Percentiles rank a stretch among this genome's conserved stretches.
Conservation (phyloP, 2,888 invertebrate genomes). For the Drosophila demipolita region DNA sequence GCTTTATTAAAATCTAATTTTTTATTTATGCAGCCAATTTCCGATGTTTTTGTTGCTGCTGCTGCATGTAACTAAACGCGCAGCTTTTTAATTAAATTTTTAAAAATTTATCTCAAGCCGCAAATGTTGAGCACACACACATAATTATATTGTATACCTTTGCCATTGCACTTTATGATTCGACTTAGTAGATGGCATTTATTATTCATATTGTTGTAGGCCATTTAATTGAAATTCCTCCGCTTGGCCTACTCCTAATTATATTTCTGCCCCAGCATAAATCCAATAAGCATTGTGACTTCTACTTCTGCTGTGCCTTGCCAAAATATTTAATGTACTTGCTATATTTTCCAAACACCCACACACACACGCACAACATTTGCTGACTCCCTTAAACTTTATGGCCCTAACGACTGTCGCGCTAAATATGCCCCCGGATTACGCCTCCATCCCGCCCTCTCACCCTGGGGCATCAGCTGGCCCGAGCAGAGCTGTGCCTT, state of each 20-base stretch:
- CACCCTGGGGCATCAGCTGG: constrained; percentile 28
- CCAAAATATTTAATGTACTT: constrained; percentile 69
- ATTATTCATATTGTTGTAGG: constrained; percentile 43
- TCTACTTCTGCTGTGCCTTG: constrained; percentile 34
- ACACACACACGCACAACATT: constrained; percentile 39
- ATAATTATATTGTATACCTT: constrained; percentile 20
- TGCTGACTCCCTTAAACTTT: constrained; percentile 54
- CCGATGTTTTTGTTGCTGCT: constrained; percentile 9
- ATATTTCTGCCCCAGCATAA: constrained; percentile 56
- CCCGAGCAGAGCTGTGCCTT: constrained; percentile 27
- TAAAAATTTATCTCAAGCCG: constrained; percentile 61
- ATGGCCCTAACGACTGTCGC: constrained; percentile 69
- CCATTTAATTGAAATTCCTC: constrained; percentile 76
- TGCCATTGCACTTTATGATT: constrained; percentile 28
- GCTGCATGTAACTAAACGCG: constrained; percentile 20
- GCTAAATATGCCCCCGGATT: constrained; percentile 56
- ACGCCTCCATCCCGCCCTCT: background rate
- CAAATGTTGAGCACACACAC: constrained; percentile 30
- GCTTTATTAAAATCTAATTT: constrained; percentile 79
- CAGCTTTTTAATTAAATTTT: constrained; percentile 74
- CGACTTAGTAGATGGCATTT: constrained; percentile 34
- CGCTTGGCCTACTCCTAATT: constrained; percentile 63
- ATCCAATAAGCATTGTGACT: constrained; percentile 79
- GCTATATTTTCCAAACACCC: constrained; percentile 48
- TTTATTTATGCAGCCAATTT: constrained; percentile 69